phyloP scores from a whole-genome alignment of 2,888 invertebrate species.

The Ormyrus thymus region DNA sequence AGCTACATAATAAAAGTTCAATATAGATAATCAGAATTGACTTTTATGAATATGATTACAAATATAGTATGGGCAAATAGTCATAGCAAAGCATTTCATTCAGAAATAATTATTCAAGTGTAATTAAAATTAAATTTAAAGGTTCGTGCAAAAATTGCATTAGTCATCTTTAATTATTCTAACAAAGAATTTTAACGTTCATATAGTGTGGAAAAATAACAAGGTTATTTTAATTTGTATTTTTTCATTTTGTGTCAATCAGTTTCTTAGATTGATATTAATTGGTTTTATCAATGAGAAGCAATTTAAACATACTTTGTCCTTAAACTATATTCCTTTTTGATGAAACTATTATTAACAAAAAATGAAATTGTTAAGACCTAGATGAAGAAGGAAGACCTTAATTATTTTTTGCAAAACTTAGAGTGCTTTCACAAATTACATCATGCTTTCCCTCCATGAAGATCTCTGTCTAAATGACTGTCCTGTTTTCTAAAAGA shows the following conservation, averaged over 20 bases:
- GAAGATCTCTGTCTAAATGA: constrained; percentile 25
- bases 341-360: constrained; percentile 17
- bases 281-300: background rate
- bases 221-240: too few relatives aligned
- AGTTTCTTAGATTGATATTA: background rate
- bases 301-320: constrained; percentile 4
- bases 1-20: too few relatives aligned
- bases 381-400: background rate
- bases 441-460: constrained; percentile 39
- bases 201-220: too few relatives aligned
- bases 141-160: background rate
- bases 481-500: constrained; percentile 35
- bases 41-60: too few relatives aligned
- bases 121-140: too few relatives aligned
- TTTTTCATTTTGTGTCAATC: background rate
- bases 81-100: too few relatives aligned
- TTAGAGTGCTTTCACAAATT: constrained; percentile 39
- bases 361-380: background rate
- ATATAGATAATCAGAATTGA: too few relatives aligned
- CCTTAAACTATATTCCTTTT: constrained; percentile 9
- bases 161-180: background rate
- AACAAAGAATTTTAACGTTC: background rate
- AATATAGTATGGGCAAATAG: too few relatives aligned
- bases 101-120: too few relatives aligned
- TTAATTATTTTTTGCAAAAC: constrained; percentile 37